These are phyloP conservation scores for Pseudochirops cupreus DNA, from an alignment of 2,797 vertebrate species.

Conservation along the genomic window DNA sequence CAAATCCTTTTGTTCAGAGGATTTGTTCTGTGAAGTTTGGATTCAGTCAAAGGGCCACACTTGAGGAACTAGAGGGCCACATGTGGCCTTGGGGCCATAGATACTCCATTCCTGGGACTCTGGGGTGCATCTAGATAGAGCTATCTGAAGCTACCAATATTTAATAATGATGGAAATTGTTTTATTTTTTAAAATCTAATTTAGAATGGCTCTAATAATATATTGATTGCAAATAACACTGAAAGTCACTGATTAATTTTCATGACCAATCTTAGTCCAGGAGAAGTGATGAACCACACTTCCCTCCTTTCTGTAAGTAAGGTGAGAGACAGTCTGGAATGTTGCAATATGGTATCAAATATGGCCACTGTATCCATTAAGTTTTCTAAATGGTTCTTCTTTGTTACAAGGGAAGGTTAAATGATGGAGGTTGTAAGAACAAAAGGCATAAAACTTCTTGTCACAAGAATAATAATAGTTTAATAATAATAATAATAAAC, in stretches of 20 bases:
- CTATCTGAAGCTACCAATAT: not conserved
- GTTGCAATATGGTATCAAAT: not conserved
- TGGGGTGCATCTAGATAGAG: not conserved
- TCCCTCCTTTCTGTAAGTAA: not conserved
- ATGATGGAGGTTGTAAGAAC: not conserved
- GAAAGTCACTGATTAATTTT: not conserved
- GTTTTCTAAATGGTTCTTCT: not conserved
- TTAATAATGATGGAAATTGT: not conserved
- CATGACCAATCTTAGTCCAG: not conserved
- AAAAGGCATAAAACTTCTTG: not conserved
- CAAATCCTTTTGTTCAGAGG: too few species aligned
- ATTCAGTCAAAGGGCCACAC: too few species aligned
- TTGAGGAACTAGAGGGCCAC: too few species aligned
- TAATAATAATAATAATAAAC: not conserved
- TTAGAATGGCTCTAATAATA: not conserved
- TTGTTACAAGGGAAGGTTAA: not conserved
- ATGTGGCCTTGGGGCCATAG: too few species aligned
- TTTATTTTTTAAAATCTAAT: not conserved
- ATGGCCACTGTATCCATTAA: not conserved
- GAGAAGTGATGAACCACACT: not conserved
- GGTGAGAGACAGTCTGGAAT: not conserved
- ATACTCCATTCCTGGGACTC: too few species aligned
- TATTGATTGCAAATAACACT: not conserved
- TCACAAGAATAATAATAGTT: too few species aligned
- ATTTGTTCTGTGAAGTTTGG: too few species aligned